Conservation (phyloP, 2,888 invertebrate genomes). For the Pycnomerus fuliginosus region DNA sequence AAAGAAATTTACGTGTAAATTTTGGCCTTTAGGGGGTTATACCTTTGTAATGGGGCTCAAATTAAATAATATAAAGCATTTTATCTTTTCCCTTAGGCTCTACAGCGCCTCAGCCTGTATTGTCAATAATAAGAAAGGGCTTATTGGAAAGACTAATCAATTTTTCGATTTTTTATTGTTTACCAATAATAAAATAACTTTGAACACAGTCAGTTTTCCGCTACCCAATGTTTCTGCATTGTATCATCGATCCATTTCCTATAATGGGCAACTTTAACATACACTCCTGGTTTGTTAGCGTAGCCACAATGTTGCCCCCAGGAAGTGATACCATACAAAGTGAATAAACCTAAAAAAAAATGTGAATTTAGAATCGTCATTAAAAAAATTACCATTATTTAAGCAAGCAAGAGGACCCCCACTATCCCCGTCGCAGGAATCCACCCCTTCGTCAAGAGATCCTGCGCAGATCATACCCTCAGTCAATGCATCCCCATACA, state of each 20-base stretch:
- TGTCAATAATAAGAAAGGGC: no score
- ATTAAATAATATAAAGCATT: no score
- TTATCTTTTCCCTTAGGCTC: no score
- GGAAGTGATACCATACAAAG: constrained; percentile 70
- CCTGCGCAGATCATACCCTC: constrained; percentile 82
- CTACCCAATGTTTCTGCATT: constrained; percentile 48
- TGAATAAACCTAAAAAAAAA: constrained; percentile 59
- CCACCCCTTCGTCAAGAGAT: constrained; percentile 70
- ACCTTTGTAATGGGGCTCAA: no score
- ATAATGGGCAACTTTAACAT: constrained; percentile 66
- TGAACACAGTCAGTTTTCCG: no score
- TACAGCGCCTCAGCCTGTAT: no score
- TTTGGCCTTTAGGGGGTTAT: no score
- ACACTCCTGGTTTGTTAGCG: constrained; percentile 74
- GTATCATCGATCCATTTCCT: constrained; percentile 66
- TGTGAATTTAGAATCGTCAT: background rate
- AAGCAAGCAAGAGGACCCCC: constrained; percentile 81
- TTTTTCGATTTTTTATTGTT: no score
- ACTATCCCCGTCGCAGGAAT: constrained; percentile 82
- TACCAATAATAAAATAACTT: no score
- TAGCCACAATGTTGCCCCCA: constrained; percentile 78
- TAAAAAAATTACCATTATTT: constrained; percentile 55
- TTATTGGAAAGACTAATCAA: no score
- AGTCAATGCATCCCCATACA: constrained; percentile 67
- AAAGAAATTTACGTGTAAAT: no score